Base-by-base conservation (phyloP, 2,888 invertebrate species). In the Ophraella communa region DNA sequence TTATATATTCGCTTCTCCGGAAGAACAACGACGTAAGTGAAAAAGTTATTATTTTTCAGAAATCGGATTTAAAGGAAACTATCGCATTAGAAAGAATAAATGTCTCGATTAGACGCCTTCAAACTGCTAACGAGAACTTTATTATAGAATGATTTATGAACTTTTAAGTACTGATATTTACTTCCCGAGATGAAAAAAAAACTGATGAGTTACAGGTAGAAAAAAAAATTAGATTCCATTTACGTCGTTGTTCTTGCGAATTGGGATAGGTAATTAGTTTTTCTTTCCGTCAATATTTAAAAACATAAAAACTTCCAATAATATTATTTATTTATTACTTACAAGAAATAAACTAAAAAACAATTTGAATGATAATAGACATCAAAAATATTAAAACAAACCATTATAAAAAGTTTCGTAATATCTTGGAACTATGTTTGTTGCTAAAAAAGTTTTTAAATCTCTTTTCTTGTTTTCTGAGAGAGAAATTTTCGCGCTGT, bases 401-500 rank as follows among this genome's bases (percentile, higher is more conserved):
- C 33, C 33, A 11, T 65, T 51, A 51, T 30, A 59, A 59, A 59
- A 63, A 14, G 21, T 11, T 62, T 53, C 42, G 23, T 66, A 66
- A 24, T 53, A 61, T 18, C 23, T 1, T 1, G 66, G 66, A 57
- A 66, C 64, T 11, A 63, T 55, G 14, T 63, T 66, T 20, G 18
- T 56, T 5, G 49, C 20, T 5, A 45, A 24, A 2, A 63, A 17
- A 24, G n/a, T 51, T n/a, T 51, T 39, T 14, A 66, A 18, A 45
- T 62, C 63, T 35, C 27, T 47, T 60, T 30, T 53, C 44, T 66
- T 66, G 18, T 66, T 66, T 20, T 64, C 61, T 1, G 64, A n/a
- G 4, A 66, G 1, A 10, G 11, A 10, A 21, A 64, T 33, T 8
- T 33, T 51, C 10, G 20, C 52, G 7, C 1, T n/a, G 33, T 66